A percentile compares a stretch with the other conserved stretches of the same genome.
Conservation (phyloP, 2,113 vertebrate species). For the Chloropsis cyanopogon region DNA sequence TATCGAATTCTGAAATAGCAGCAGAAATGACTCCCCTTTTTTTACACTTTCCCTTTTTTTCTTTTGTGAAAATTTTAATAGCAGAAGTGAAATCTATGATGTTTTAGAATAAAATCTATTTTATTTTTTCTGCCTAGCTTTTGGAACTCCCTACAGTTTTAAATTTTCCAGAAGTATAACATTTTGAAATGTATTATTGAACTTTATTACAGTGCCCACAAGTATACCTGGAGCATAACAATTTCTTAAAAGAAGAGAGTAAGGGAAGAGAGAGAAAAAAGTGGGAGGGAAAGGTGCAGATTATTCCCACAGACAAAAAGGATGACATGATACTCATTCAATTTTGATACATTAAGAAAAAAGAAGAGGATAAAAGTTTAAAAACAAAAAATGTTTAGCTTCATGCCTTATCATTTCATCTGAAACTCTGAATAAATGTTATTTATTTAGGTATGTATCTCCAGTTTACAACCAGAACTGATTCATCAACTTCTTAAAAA, state of each 20-base stretch:
- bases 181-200: background rate
- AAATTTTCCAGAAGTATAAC: background rate
- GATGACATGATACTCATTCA: background rate
- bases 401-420: background rate
- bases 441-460: background rate
- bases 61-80: background rate
- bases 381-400: background rate
- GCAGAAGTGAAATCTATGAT: background rate
- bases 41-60: background rate
- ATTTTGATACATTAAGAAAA: background rate
- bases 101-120: background rate
- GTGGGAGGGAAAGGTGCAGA: accelerated
- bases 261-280: background rate
- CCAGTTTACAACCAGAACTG: background rate
- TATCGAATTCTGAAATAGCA: background rate
- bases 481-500: background rate
- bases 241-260: background rate
- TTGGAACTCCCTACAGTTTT: background rate
- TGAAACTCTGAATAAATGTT: background rate
- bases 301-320: background rate
- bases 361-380: background rate
- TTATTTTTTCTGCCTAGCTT: background rate
- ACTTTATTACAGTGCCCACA: background rate
- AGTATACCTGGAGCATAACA: background rate
- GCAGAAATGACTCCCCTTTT: background rate